A percentile compares a stretch with the other conserved stretches of the same genome.
These are phyloP conservation scores for Scarus forsteni DNA, from an alignment of 2,797 vertebrate species.

Conservation along the genomic window DNA sequence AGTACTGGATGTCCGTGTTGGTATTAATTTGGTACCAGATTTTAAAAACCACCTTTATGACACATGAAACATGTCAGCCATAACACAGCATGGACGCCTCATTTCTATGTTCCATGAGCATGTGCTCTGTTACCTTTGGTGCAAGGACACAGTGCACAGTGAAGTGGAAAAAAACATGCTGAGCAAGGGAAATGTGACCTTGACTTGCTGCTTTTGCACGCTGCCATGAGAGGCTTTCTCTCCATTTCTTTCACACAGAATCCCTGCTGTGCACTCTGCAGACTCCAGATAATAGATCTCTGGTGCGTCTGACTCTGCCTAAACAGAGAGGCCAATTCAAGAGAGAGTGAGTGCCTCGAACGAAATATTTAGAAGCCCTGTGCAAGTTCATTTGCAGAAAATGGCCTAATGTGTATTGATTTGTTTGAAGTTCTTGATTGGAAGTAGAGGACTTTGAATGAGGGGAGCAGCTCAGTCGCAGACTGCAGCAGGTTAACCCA, in stretches of 20 bases:
- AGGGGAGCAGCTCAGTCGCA: slow-evolving; percentile 12
- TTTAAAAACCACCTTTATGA: too few relatives aligned
- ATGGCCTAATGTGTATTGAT: slow-evolving; percentile 31
- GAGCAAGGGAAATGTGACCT: slow-evolving; percentile 71
- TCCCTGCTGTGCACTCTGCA: slow-evolving; percentile 2
- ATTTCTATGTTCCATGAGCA: slow-evolving; percentile 7
- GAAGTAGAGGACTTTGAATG: slow-evolving; percentile 19
- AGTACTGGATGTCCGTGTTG: too few relatives aligned
- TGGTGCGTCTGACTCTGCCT: slow-evolving; percentile 13
- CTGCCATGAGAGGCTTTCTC: slow-evolving; percentile 18
- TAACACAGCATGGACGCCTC: neutral
- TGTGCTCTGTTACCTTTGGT: slow-evolving; percentile 32
- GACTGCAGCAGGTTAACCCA: slow-evolving; percentile 54
- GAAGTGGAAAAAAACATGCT: slow-evolving; percentile 54
- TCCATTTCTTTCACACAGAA: neutral
- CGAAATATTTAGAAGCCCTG: slow-evolving; percentile 18
- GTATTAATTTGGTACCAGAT: too few relatives aligned
- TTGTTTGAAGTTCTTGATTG: slow-evolving; percentile 27
- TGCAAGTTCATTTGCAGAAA: slow-evolving; percentile 17
- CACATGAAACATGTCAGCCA: neutral
- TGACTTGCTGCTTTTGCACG: slow-evolving; percentile 42
- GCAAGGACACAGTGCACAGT: slow-evolving; percentile 50
- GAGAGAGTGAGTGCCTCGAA: slow-evolving; percentile 6
- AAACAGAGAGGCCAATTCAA: neutral
- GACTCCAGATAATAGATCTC: slow-evolving; percentile 21